These are phyloP conservation scores for Phalanger gymnotis DNA, from an alignment of 2,797 vertebrate species.

Conservation along the genomic window DNA sequence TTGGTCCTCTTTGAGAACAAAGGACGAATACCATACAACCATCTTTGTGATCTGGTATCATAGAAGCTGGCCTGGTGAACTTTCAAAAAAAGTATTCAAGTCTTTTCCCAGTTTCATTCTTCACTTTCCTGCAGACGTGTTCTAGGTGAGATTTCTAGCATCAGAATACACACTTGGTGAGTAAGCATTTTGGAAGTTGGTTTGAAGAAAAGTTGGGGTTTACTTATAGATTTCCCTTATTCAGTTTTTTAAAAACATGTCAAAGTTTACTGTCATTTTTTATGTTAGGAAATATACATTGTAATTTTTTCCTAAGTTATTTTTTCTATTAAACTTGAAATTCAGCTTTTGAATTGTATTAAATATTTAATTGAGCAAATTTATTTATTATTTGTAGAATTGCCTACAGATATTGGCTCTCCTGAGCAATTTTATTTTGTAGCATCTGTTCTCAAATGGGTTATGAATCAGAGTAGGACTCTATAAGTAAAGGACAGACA, in stretches of 20 bases:
- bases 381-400: constrained; percentile 62
- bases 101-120: not conserved
- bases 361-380: constrained; percentile 57
- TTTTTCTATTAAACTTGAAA: constrained; percentile 50
- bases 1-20: not conserved
- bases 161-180: not conserved
- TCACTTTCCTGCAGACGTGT: not conserved
- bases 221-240: constrained; percentile 24
- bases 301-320: constrained; percentile 46
- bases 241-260: constrained; percentile 19
- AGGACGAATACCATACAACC: not conserved
- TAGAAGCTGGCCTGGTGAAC: not conserved
- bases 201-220: constrained; percentile 20
- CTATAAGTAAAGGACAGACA: constrained; percentile 61
- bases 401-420: constrained; percentile 57
- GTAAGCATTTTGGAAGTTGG: not conserved
- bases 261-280: constrained; percentile 8
- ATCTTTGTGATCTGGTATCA: not conserved
- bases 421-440: constrained; percentile 48
- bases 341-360: constrained; percentile 41
- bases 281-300: constrained; percentile 15
- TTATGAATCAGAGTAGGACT: constrained; percentile 49
- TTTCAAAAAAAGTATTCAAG: not conserved
- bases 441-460: constrained; percentile 60
- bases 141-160: not conserved